Conservation (phyloP, 2,888 invertebrate genomes). For the Tinea pellionella region DNA sequence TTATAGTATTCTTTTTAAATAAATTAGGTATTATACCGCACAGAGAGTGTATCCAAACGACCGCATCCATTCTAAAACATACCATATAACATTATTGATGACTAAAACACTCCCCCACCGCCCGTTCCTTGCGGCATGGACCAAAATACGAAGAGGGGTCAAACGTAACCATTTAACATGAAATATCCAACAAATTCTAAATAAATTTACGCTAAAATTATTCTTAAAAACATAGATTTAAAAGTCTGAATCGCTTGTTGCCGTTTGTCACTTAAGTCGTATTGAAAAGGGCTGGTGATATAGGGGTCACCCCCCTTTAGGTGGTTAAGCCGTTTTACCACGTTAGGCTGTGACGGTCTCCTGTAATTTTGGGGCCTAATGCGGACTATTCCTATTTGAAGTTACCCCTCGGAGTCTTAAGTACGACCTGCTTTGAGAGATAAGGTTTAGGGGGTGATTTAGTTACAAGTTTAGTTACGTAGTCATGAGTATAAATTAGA, state of each 20-base stretch:
- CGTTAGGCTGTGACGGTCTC: slow-evolving; percentile 66
- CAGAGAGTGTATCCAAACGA: background rate
- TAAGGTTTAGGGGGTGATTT: slow-evolving; percentile 29
- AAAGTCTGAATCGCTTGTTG: slow-evolving; percentile 20
- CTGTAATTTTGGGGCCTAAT: slow-evolving; percentile 68
- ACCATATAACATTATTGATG: slow-evolving; percentile 65
- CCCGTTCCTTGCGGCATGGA: slow-evolving; percentile 23
- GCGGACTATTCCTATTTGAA: slow-evolving; percentile 69
- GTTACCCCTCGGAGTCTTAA: slow-evolving; percentile 58
- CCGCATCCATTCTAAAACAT: slow-evolving; percentile 23
- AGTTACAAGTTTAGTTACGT: background rate
- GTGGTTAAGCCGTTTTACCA: slow-evolving; percentile 65
- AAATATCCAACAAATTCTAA: slow-evolving; percentile 26
- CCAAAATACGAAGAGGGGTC: slow-evolving; percentile 64
- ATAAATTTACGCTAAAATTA: slow-evolving; percentile 17
- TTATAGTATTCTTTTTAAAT: no score
- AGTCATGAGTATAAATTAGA: background rate
- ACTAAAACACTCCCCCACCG: slow-evolving; percentile 48
- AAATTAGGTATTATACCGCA: no score
- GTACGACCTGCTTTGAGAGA: slow-evolving; percentile 55
- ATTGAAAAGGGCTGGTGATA: slow-evolving; percentile 29
- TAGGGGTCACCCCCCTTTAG: slow-evolving; percentile 57
- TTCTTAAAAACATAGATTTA: slow-evolving; percentile 18
- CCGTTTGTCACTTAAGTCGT: slow-evolving; percentile 25
- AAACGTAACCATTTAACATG: slow-evolving; percentile 51